Evolutionary conservation across 2,113 vertebrate species (phyloP).

Genomic region (Corythornis madagascariensis): DNA sequence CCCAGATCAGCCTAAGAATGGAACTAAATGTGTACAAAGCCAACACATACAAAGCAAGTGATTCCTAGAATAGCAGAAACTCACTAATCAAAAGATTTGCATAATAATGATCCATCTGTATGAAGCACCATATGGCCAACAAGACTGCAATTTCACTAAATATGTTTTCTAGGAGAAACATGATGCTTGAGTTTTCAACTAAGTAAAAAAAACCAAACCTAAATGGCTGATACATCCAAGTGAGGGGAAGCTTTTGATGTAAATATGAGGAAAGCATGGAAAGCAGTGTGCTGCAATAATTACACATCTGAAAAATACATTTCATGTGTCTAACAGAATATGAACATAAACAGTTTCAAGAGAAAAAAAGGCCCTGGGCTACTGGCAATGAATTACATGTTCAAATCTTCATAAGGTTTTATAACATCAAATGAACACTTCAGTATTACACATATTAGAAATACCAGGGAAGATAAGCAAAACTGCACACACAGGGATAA

Average conservation of each 20-base stretch:
- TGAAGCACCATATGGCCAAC: constrained; percentile 56
- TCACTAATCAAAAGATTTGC: constrained; percentile 66
- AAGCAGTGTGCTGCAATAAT: neutral
- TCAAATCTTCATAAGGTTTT: neutral
- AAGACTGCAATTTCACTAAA: constrained; percentile 56
- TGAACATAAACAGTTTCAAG: neutral
- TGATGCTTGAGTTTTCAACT: constrained; percentile 23
- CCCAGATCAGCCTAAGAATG: constrained; percentile 39
- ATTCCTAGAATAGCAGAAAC: constrained; percentile 60
- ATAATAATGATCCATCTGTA: constrained; percentile 54
- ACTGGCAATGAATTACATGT: neutral
- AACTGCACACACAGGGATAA: neutral
- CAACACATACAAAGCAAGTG: constrained; percentile 46
- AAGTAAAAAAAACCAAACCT: constrained; percentile 12
- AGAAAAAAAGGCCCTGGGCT: neutral
- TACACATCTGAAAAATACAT: neutral
- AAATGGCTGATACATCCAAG: neutral
- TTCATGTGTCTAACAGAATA: neutral
- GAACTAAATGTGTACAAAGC: constrained; percentile 15
- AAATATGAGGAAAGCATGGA: neutral
- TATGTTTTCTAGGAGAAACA: constrained; percentile 65
- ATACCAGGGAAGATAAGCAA: neutral
- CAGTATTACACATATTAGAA: neutral
- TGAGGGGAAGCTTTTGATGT: neutral
- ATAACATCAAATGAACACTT: neutral